Conservation (phyloP, 1,140 invertebrate species). For the Sycophila sp. region DNA sequence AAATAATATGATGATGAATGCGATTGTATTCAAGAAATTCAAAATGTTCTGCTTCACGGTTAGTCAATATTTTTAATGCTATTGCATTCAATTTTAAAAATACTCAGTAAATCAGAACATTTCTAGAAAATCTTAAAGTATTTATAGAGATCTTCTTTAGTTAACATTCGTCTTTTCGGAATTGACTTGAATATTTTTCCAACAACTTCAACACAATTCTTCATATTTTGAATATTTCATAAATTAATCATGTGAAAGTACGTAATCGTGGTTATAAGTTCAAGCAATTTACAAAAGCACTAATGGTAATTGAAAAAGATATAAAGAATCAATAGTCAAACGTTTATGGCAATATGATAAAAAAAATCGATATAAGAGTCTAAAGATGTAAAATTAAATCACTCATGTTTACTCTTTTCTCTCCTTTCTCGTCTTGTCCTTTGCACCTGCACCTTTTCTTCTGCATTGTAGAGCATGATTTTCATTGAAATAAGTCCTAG, state of each 20-base stretch:
- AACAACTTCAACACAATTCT: no score
- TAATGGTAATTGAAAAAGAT: conserved; percentile 2
- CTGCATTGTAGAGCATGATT: conserved; percentile 51
- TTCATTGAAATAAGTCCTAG: conserved; percentile 56
- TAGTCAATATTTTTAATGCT: conserved; percentile 8
- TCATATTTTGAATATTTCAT: background rate
- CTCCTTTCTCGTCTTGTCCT: conserved; percentile 41
- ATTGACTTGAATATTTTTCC: background rate
- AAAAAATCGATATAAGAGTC: background rate
- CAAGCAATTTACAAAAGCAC: background rate
- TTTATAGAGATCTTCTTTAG: background rate
- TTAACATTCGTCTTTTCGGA: background rate
- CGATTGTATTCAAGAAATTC: background rate
- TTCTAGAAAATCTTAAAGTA: background rate
- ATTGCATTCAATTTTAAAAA: conserved; percentile 13
- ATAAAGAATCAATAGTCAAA: background rate
- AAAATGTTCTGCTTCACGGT: conserved; percentile 7
- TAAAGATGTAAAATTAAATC: background rate
- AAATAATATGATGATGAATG: background rate
- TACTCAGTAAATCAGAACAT: conserved; percentile 11
- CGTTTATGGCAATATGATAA: conserved; percentile 7
- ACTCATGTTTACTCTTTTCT: conserved; percentile 39
- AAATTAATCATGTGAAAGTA: conserved; percentile 11
- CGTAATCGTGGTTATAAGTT: no score
- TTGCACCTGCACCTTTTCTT: no score